Evolutionary conservation across 2,888 invertebrate genomes (phyloP), one percentile per base, ranked within the genome.

Genomic region (Ophion ventricosus): DNA sequence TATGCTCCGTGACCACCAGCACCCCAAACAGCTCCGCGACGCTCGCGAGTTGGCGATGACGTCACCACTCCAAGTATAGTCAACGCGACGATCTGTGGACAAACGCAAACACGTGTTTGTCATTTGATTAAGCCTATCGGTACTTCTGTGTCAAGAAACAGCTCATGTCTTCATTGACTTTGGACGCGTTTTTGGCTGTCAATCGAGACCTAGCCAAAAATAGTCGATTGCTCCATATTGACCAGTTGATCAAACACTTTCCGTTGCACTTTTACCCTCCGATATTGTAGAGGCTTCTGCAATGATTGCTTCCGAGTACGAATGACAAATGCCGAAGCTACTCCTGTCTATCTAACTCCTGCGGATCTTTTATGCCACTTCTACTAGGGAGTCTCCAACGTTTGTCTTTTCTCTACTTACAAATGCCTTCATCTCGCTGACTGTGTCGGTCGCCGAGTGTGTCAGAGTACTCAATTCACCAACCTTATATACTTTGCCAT

Each of bases 371-470:
- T 14, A 49, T 49, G 49, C 11, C 43, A 26, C 23, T 11, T 73
- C n/a, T 11, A 11, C 20, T 10, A 56, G 26, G 17, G 23, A 17
- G 3, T 70, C 29, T 29, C 26, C 20, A 29, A 70, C 29, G 20
- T n/a, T 70, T 4, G 11, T 54, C 54, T 11, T 72, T 66, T 66
- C 69, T 82, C 86, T 91, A 93, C 93, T 93, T 91, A 93, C 93
- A 86, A 93, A 88, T 89, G 89, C 90, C 89, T 92, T 93, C 93
- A 93, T 93, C 88, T 89, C 90, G 91, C 85, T 88, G 90, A 89
- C 88, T 90, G 91, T 14, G 14, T 90, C 88, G 90, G 89, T 91
- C 86, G 91, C 87, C 89, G 92, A 93, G 90, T 93, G 92, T 92
- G 89, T 88, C 88, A 87, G 85, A 85, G 83, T 84, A 84, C 87